Base-by-base conservation (phyloP, 1,140 invertebrate species). In the Orius laevigatus region DNA sequence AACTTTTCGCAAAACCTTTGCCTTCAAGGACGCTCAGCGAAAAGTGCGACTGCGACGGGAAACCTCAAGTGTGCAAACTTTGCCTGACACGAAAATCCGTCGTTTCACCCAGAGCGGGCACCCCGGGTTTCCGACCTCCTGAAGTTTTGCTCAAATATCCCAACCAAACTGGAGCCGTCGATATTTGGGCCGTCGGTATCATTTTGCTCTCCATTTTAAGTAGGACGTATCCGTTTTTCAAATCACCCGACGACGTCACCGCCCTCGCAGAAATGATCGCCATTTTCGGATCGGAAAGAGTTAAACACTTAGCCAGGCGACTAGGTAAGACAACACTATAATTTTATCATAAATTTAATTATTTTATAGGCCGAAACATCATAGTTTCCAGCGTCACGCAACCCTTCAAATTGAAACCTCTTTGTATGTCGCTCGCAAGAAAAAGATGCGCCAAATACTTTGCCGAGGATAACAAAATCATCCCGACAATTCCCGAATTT, bases 131-230 rank as follows among this genome's bases (percentile, higher is more conserved):
- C 60, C 69, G 88, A 35, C 81, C 89, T 46, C 88, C 88, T 0
- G 89, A 94, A 70, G 85, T 92, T 42, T 63, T 90, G 31, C 66
- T 90, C 19, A 84, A 84, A 59, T 75, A 75, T 63, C 66, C 70
- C 9, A 63, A 76, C 45, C 86, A 90, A 67, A 79, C 79, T 5
- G 76, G 79, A 60, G 84, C 81, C 54, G 79, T 94, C 51, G 89
- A 94, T 67, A 72, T 90, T 47, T 93, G 89, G 89, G 84, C 88
- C 32, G 75, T 76, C 35, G 89, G 89, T 33, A 79, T 92, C 3
- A 88, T 92, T 49, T 74, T 92, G 57, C 62, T 89, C 2, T 81
- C 78, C 44, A 75, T 88, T 49, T 65, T 91, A 5, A 81, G 78
- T 57, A 75, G 76, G 12, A 75, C 82, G 2, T 86, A 85, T 67